Conservation (phyloP, 2,797 vertebrate genomes). For the Amazona ochrocephala region DNA sequence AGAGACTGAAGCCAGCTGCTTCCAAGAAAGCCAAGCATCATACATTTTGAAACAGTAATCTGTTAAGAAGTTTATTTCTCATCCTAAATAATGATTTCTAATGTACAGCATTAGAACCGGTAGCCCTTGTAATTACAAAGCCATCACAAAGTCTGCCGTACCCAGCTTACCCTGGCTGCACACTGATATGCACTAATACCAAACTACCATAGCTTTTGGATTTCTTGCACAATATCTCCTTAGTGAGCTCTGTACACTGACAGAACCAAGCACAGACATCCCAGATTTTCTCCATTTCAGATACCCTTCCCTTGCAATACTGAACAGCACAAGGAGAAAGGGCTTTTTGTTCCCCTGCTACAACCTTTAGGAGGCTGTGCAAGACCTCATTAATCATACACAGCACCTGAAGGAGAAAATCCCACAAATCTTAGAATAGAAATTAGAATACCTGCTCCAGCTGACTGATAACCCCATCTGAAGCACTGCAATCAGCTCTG, state of each 20-base stretch:
- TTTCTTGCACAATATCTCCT: accelerated
- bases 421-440: accelerated
- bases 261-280: accelerated
- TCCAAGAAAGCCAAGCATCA: background rate
- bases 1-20: background rate
- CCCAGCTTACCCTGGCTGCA: background rate
- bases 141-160: background rate
- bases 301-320: background rate
- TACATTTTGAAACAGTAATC: background rate
- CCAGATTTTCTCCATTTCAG: accelerated
- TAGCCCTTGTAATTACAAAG: background rate
- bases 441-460: background rate
- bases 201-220: accelerated
- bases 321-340: accelerated
- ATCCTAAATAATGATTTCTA: background rate
- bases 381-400: background rate
- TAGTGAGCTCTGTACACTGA: accelerated
- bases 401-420: background rate
- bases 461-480: background rate
- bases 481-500: background rate
- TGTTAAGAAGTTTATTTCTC: background rate
- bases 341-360: too few species aligned
- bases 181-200: accelerated
- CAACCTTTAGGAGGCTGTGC: background rate
- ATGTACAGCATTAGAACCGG: background rate